These are phyloP conservation scores for Antheraea pernyi DNA, from an alignment of 1,140 invertebrate genomes.

Conservation along the genomic window DNA sequence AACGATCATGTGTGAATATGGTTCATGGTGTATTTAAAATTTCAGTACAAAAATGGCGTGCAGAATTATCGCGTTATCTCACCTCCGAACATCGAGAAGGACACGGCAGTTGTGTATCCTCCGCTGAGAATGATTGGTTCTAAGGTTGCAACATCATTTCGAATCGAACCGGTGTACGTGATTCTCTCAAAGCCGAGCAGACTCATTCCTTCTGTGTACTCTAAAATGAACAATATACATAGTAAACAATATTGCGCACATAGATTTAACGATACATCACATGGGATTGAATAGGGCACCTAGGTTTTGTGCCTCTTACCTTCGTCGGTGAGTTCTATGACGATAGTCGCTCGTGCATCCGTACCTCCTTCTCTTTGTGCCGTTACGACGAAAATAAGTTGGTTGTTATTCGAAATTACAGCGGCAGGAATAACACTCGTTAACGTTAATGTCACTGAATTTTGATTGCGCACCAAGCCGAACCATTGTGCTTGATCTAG, in stretches of 20 bases:
- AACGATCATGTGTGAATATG: no score
- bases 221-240: no score
- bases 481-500: slow-evolving; percentile 30
- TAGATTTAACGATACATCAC: no score
- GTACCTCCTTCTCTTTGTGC: slow-evolving; percentile 16
- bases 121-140: slow-evolving; percentile 27
- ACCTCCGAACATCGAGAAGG: slow-evolving; percentile 35
- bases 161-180: slow-evolving; percentile 34
- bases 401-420: slow-evolving; percentile 22
- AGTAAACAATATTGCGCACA: no score
- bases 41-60: no score
- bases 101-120: slow-evolving; percentile 27
- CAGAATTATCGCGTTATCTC: background rate
- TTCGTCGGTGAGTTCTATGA: no score
- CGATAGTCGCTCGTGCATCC: slow-evolving; percentile 16
- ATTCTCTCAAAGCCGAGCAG: slow-evolving; percentile 33
- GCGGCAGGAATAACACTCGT: slow-evolving; percentile 19
- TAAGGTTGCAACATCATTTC: slow-evolving; percentile 21
- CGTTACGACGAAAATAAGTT: slow-evolving; percentile 24
- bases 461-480: slow-evolving; percentile 1
- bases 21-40: no score
- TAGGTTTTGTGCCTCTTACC: no score
- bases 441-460: slow-evolving; percentile 17
- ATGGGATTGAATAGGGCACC: no score
- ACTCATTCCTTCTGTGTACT: no score